Evolutionary conservation across 2,797 vertebrate genomes (phyloP), one percentile per base, ranked within the genome.

Genomic region (Cossypha heuglini): DNA sequence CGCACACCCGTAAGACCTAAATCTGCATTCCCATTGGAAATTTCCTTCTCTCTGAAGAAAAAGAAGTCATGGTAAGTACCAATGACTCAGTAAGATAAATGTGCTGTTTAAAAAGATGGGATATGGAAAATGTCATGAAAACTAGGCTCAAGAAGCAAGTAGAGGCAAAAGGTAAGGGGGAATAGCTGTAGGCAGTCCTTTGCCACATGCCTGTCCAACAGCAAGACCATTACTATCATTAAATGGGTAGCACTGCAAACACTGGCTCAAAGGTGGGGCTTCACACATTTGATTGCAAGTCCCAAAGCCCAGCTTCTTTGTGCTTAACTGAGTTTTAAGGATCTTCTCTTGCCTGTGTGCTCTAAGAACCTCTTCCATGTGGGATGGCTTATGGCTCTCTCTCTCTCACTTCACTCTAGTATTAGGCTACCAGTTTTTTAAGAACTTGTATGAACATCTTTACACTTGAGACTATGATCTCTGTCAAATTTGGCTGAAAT

Each of bases 401-500:
- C 26, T 10, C 11, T 59, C 29, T 49, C 48, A 46, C 28, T 82
- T 33, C 17, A 20, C 8, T 24, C 12, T 17, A 22, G 11, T 54
- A 25, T 35, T 76, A 45, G 26, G 18, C 37, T 85, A 55, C 59
- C 10, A 37, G 7, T 51, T 88, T 90, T 78, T 15, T 25, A 25
- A 75, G 62, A 93, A 66, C 37, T 54, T 40, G 29, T 4, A 54
- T n/a, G 64, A 88, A 74, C 25, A 42, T 77, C 28, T 68, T 49
- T 90, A 42, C 75, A 20, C 58, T 83, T 37, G 38, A 74, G 64
- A 94, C 68, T 46, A 35, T 5, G 43, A 66, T 68, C 29, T 80
- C 61, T 75, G 79, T 93, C 64, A 94, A 72, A 88, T 31, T 78
- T 35, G 64, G 33, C 76, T 95, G 85, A 83, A 93, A 91, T 13